phyloP scores from a whole-genome alignment of 2,888 invertebrate genomes.

The Agapostemon virescens region DNA sequence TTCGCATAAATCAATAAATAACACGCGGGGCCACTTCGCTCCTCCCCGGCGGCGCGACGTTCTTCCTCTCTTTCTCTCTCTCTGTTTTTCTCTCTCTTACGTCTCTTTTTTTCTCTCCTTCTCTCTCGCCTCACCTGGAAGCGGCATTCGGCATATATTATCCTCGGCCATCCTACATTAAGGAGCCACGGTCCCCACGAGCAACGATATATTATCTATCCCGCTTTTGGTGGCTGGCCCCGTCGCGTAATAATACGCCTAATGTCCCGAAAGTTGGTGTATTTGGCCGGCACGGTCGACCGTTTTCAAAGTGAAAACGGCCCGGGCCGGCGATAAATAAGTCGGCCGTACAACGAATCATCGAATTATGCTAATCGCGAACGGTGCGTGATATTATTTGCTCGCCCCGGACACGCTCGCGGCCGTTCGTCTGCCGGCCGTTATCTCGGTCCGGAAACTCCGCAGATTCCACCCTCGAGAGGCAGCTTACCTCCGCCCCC shows the following conservation, averaged over 20 bases:
- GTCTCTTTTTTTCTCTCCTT: neutral
- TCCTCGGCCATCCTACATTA: constrained; percentile 58
- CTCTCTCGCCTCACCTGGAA: constrained; percentile 54
- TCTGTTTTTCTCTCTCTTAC: neutral
- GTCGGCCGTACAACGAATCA: constrained; percentile 63
- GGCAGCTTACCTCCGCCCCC: constrained; percentile 4
- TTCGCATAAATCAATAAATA: constrained; percentile 75
- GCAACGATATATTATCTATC: constrained; percentile 70
- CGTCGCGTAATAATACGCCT: constrained; percentile 67
- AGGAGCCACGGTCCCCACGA: constrained; percentile 60
- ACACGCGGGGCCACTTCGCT: constrained; percentile 48
- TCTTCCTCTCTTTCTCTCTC: neutral
- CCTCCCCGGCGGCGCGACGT: constrained; percentile 13
- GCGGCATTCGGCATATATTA: constrained; percentile 69
- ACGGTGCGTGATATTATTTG: constrained; percentile 72
- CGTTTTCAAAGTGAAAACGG: constrained; percentile 60
- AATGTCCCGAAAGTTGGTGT: constrained; percentile 65
- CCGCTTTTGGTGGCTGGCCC: constrained; percentile 63
- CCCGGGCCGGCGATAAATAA: constrained; percentile 70
- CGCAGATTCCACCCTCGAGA: constrained; percentile 6
- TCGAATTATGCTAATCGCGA: constrained; percentile 75
- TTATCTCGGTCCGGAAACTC: constrained; percentile 40
- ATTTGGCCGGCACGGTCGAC: constrained; percentile 57
- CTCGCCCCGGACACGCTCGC: constrained; percentile 63
- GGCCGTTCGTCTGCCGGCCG: constrained; percentile 64